Conservation (phyloP, 2,888 invertebrate species). For the Phaonia tiefii region DNA sequence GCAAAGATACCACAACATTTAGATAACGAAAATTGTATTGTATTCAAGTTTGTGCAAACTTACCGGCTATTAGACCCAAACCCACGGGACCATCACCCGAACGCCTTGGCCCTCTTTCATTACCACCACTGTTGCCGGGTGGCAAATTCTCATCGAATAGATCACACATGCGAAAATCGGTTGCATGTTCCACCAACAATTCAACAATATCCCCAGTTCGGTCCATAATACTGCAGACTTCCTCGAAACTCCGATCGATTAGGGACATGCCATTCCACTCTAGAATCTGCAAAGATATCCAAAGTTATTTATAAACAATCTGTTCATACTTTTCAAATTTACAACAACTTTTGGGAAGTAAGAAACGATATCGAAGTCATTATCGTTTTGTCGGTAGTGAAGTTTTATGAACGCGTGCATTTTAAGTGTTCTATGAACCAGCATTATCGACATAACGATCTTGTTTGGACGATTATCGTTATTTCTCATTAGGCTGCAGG, state of each 20-base stretch:
- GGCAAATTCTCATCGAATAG: conserved; percentile 86
- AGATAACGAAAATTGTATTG: conserved; percentile 19
- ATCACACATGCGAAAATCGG: conserved; percentile 87
- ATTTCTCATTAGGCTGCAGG: no score
- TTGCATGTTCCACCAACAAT: conserved; percentile 90
- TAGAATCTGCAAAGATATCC: conserved; percentile 85
- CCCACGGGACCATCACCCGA: conserved; percentile 80
- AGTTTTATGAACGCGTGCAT: no score
- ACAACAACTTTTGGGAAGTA: neutral
- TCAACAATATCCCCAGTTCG: conserved; percentile 93
- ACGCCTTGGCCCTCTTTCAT: conserved; percentile 78
- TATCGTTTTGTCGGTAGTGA: no score
- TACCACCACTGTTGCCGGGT: conserved; percentile 79
- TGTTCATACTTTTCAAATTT: neutral
- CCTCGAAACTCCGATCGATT: conserved; percentile 95
- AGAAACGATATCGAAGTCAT: neutral
- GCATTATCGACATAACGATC: no score
- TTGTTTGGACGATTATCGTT: no score
- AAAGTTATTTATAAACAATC: neutral
- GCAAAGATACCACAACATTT: conserved; percentile 56
- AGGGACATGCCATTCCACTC: conserved; percentile 95
- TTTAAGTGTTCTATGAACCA: no score
- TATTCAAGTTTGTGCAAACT: conserved; percentile 67
- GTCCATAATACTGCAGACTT: conserved; percentile 94
- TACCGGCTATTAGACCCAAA: conserved; percentile 80